A percentile compares a stretch with the other conserved stretches of the same genome.
These are phyloP conservation scores for Heliconius hortense DNA, from an alignment of 2,888 invertebrate species.

Conservation along the genomic window DNA sequence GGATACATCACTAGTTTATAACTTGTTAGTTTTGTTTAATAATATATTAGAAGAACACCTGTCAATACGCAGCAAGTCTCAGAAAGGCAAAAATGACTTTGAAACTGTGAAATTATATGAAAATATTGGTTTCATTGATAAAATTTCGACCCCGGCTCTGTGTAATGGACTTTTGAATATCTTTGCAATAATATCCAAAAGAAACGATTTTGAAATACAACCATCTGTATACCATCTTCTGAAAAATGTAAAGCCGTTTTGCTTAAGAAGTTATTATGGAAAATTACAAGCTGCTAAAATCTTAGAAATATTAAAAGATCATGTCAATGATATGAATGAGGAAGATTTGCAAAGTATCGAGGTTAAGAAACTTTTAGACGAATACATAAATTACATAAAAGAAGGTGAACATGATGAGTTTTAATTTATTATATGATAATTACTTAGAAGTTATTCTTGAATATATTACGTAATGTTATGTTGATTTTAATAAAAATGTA, in stretches of 20 bases:
- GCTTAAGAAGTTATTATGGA: constrained; percentile 52
- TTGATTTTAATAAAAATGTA: background rate
- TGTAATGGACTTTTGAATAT: constrained; percentile 65
- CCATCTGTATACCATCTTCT: constrained; percentile 55
- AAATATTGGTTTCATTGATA: constrained; percentile 65
- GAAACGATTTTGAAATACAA: constrained; percentile 49
- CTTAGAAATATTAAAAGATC: constrained; percentile 52
- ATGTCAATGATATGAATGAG: constrained; percentile 48
- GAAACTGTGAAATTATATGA: constrained; percentile 56
- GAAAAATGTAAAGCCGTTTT: constrained; percentile 59
- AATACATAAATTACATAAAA: constrained; percentile 53
- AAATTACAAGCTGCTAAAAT: constrained; percentile 52
- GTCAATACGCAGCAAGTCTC: constrained; percentile 46
- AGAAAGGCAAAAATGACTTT: constrained; percentile 48
- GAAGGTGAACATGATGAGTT: constrained; percentile 57
- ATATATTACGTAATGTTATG: background rate
- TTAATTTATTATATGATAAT: constrained; percentile 42
- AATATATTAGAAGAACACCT: constrained; percentile 66
- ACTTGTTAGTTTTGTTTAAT: constrained; percentile 62
- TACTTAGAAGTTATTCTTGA: background rate
- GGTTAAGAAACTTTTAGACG: constrained; percentile 49
- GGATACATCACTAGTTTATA: constrained; percentile 52
- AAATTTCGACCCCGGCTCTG: constrained; percentile 54
- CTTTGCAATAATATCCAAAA: constrained; percentile 51
- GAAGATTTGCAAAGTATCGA: constrained; percentile 51